Percentiles rank a stretch among this genome's conserved stretches.
Evolutionary conservation across 2,797 vertebrate genomes (phyloP).

Genomic region (Coluber constrictor): DNA sequence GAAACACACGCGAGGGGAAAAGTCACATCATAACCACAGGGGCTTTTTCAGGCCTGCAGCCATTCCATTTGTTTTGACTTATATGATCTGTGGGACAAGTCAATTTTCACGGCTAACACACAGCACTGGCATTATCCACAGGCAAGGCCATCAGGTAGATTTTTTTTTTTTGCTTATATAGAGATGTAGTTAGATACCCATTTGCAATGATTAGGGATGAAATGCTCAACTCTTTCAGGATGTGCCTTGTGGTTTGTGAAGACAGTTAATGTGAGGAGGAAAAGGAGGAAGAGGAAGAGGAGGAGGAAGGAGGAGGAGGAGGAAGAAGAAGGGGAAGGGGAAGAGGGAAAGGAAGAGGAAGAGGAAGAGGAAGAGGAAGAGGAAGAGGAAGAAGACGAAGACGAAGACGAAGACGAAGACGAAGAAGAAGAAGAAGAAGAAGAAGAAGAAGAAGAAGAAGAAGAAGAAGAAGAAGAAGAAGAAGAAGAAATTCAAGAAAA

Average conservation of each 20-base stretch:
- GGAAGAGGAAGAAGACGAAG: too few relatives aligned
- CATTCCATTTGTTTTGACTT: not conserved
- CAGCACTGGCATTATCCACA: not conserved
- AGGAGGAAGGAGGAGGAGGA: too few relatives aligned
- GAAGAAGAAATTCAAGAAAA: not conserved
- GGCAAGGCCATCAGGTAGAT: not conserved
- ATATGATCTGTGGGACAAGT: not conserved
- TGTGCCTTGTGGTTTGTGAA: not conserved
- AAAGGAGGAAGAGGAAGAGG: too few relatives aligned
- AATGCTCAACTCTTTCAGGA: not conserved
- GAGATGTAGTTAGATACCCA: not conserved
- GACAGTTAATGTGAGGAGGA: not conserved
- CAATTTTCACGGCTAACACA: not conserved
- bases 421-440: fast-evolving
- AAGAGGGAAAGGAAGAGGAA: too few relatives aligned
- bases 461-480: too few relatives aligned
- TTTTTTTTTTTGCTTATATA: not conserved
- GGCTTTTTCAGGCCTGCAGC: not conserved
- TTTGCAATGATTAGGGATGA: not conserved
- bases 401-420: too few relatives aligned
- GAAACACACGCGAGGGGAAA: not conserved
- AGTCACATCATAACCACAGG: not conserved
- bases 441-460: too few relatives aligned
- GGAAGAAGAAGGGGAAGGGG: fast-evolving
- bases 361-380: fast-evolving